These are phyloP conservation scores for Bufotes viridis DNA, from an alignment of 2,797 vertebrate genomes.

Conservation along the genomic window DNA sequence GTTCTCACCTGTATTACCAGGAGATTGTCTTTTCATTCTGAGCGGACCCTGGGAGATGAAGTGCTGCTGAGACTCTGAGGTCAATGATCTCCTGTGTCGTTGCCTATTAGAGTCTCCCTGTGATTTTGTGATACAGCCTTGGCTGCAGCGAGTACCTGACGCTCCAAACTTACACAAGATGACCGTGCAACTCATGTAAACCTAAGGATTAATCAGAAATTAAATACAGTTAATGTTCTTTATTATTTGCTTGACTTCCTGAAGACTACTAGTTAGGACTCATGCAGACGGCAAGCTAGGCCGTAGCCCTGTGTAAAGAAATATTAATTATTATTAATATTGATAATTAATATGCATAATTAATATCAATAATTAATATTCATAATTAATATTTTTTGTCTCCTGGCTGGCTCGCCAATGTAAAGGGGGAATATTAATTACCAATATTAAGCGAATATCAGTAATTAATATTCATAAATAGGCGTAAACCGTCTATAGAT, in stretches of 20 bases:
- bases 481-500: too few species aligned
- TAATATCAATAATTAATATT: too few species aligned
- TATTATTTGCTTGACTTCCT: neutral
- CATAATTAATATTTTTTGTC: too few species aligned
- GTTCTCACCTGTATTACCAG: slow-evolving; percentile 26
- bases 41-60: slow-evolving; percentile 75
- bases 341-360: too few species aligned
- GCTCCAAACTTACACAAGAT: slow-evolving; percentile 71
- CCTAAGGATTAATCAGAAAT: slow-evolving; percentile 63
- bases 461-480: too few species aligned
- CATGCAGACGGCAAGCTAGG: neutral
- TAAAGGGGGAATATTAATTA: too few species aligned
- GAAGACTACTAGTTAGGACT: neutral
- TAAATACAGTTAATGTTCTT: neutral
- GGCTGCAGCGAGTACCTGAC: slow-evolving; percentile 71
- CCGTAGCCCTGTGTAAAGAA: too few species aligned
- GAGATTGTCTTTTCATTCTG: slow-evolving; percentile 54
- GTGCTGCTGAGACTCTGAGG: slow-evolving; percentile 68
- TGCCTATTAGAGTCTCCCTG: neutral
- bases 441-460: too few species aligned
- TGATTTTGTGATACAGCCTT: slow-evolving; percentile 69
- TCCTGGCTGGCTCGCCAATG: too few species aligned
- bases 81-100: slow-evolving; percentile 63
- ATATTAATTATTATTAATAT: too few species aligned
- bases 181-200: slow-evolving; percentile 77